Percentiles rank a stretch among this genome's conserved stretches.
phyloP scores from a whole-genome alignment of 2,113 vertebrate genomes.

The Boulengeromyrus knoepffleri region DNA sequence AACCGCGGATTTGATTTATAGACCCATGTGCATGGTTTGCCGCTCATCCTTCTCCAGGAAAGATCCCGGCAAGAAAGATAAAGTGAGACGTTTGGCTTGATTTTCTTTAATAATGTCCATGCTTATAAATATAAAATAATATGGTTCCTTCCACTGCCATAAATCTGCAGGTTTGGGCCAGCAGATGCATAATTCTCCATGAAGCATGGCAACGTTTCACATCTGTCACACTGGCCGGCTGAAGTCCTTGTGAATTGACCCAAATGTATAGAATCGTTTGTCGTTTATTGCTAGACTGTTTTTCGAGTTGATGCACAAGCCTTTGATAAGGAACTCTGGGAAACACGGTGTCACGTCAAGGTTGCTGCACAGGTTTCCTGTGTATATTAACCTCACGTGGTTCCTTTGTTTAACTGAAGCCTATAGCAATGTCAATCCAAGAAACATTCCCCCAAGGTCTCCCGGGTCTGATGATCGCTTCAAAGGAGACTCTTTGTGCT shows the following conservation, averaged over 20 bases:
- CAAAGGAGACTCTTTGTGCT: neutral
- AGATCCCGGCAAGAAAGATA: conserved; percentile 4
- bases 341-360: conserved; percentile 17
- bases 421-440: neutral
- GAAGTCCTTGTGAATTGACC: neutral
- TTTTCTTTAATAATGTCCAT: neutral
- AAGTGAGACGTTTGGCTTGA: neutral
- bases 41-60: neutral
- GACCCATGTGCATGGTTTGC: neutral
- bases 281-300: conserved; percentile 17
- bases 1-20: neutral
- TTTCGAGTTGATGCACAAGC: conserved; percentile 5
- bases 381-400: neutral
- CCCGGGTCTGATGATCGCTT: neutral
- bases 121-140: conserved; percentile 3
- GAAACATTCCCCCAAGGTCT: neutral
- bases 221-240: conserved; percentile 2
- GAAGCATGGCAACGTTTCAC: neutral
- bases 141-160: neutral
- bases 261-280: conserved; percentile 8
- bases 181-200: neutral
- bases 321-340: neutral
- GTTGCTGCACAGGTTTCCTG: neutral
- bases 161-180: neutral
- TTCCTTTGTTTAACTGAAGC: conserved; percentile 12